Evolutionary conservation across 2,797 vertebrate genomes (phyloP).

Genomic region (Distichodus sexfasciatus): DNA sequence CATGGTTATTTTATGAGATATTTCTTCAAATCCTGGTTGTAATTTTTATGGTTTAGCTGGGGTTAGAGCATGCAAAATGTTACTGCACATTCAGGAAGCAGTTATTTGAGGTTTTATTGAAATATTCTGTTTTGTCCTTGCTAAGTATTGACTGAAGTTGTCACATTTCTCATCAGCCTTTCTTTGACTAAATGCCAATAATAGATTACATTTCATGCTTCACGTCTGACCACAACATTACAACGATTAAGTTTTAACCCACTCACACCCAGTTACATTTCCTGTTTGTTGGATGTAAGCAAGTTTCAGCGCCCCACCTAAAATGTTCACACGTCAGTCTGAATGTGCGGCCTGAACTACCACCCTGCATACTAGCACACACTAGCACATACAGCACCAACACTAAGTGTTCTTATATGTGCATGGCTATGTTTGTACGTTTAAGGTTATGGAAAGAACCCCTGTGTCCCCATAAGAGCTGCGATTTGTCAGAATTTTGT

Average conservation of each 20-base stretch:
- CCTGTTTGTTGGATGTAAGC: constrained; percentile 7
- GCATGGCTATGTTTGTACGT: no score
- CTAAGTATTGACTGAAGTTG: background rate
- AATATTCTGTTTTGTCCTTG: no score
- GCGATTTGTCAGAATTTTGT: no score
- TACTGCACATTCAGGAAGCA: no score
- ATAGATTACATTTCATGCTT: background rate
- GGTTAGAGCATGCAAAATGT: no score
- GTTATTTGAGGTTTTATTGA: no score
- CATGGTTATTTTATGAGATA: no score
- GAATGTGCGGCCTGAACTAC: background rate
- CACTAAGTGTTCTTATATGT: constrained; percentile 22
- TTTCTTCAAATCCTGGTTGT: no score
- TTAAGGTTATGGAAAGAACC: no score
- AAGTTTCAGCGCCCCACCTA: constrained; percentile 33
- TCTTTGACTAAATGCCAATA: background rate
- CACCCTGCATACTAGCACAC: background rate
- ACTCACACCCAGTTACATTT: constrained; percentile 17
- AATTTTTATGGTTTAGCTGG: no score
- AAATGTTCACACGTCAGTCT: constrained; percentile 24
- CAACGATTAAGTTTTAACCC: background rate
- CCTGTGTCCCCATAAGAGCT: no score
- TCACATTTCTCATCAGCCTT: background rate
- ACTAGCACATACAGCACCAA: background rate
- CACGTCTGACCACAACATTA: background rate